Conservation (phyloP, 2,797 vertebrate genomes). For the Diplodus sargus region DNA sequence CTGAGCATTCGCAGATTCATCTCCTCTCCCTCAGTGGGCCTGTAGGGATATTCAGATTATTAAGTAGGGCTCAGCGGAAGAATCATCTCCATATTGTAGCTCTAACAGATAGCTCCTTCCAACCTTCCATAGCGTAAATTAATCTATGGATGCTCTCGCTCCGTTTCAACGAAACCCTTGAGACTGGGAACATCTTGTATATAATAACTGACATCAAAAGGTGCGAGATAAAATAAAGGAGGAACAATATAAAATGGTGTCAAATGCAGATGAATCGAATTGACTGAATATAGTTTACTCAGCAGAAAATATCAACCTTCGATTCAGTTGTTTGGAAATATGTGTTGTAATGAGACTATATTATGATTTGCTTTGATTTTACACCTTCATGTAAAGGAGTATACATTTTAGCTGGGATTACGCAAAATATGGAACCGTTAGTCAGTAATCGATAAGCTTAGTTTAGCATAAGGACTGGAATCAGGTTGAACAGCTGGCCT, state of each 20-base stretch:
- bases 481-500: neutral
- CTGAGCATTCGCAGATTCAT: constrained; percentile 83
- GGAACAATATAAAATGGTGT: constrained; percentile 40
- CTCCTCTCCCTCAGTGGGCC: constrained; percentile 85
- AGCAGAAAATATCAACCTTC: constrained; percentile 33
- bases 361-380: constrained; percentile 29
- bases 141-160: constrained; percentile 82
- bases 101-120: constrained; percentile 82
- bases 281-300: constrained; percentile 70
- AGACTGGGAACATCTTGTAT: constrained; percentile 75
- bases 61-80: constrained; percentile 87
- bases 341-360: neutral
- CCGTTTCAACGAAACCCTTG: constrained; percentile 77
- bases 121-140: constrained; percentile 82
- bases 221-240: constrained; percentile 71
- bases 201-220: constrained; percentile 80
- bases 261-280: constrained; percentile 68
- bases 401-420: constrained; percentile 1
- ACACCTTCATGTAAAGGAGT: constrained; percentile 9
- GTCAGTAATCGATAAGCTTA: neutral
- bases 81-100: constrained; percentile 85
- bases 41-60: constrained; percentile 89
- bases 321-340: constrained; percentile 39
- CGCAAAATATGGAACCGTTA: neutral
- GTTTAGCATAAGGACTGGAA: neutral